phyloP scores from a whole-genome alignment of 2,888 invertebrate genomes.

The Cerastoderma edule region DNA sequence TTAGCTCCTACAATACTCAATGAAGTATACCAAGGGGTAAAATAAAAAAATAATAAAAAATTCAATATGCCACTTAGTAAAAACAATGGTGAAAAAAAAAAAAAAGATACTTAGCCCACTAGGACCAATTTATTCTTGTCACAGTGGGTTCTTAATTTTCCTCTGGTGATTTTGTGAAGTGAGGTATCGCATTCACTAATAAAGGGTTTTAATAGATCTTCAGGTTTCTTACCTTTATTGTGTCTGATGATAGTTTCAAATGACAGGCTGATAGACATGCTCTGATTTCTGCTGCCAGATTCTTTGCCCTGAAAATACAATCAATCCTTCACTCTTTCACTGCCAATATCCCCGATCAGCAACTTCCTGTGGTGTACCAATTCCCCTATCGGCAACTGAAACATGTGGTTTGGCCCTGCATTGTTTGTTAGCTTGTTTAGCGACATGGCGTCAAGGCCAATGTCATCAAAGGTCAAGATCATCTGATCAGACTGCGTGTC shows the following conservation, averaged over 20 bases:
- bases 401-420: not conserved
- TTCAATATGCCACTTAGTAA: too few species aligned
- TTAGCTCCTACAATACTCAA: too few species aligned
- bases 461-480: too few species aligned
- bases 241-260: not conserved
- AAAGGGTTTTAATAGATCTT: not conserved
- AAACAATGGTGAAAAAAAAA: too few species aligned
- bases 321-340: not conserved
- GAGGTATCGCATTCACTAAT: not conserved
- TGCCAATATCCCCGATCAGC: not conserved
- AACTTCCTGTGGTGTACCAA: not conserved
- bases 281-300: not conserved
- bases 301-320: slow-evolving; percentile 20
- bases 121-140: too few species aligned
- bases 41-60: too few species aligned
- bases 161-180: not conserved
- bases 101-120: too few species aligned
- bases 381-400: not conserved
- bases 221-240: not conserved
- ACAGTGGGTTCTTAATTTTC: not conserved
- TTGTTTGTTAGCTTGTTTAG: not conserved
- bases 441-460: too few species aligned
- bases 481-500: too few species aligned
- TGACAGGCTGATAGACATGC: not conserved
- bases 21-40: too few species aligned